phyloP scores from a whole-genome alignment of 2,888 invertebrate species.

The Sarcophaga rosellei region DNA sequence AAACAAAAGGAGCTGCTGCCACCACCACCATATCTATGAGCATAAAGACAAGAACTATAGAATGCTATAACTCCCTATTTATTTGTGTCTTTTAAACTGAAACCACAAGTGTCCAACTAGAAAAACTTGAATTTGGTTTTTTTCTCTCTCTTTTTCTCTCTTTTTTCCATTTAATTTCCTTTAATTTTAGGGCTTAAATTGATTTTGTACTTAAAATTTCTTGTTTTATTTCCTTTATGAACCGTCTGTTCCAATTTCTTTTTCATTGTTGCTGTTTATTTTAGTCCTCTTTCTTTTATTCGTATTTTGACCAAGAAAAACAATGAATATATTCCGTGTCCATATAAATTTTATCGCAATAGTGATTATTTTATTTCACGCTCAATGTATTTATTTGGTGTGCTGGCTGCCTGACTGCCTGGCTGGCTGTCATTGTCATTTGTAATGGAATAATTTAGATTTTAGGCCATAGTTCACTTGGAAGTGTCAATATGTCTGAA shows the following conservation, averaged over 20 bases:
- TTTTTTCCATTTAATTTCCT: not conserved
- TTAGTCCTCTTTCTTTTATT: not conserved
- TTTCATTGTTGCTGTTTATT: not conserved
- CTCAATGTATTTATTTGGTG: constrained; percentile 63
- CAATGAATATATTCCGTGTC: not conserved
- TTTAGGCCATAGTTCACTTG: constrained; percentile 26
- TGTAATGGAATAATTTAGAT: constrained; percentile 59
- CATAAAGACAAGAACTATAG: not conserved
- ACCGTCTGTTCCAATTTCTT: not conserved
- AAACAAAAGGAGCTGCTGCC: not conserved
- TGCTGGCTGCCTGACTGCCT: constrained; percentile 1
- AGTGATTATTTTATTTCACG: constrained; percentile 67
- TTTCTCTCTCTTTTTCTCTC: not conserved
- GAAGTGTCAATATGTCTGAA: constrained; percentile 30
- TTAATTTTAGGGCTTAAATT: not conserved
- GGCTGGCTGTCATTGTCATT: constrained; percentile 36
- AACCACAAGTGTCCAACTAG: not conserved
- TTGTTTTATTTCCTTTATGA: not conserved
- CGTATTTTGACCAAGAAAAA: not conserved
- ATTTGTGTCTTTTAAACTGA: not conserved
- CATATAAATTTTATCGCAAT: constrained; percentile 49
- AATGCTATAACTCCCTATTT: not conserved
- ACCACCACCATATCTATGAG: not conserved
- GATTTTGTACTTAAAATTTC: not conserved
- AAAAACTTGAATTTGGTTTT: not conserved